Conservation (phyloP, 2,888 invertebrate genomes). For the Eristalinus aeneus region DNA sequence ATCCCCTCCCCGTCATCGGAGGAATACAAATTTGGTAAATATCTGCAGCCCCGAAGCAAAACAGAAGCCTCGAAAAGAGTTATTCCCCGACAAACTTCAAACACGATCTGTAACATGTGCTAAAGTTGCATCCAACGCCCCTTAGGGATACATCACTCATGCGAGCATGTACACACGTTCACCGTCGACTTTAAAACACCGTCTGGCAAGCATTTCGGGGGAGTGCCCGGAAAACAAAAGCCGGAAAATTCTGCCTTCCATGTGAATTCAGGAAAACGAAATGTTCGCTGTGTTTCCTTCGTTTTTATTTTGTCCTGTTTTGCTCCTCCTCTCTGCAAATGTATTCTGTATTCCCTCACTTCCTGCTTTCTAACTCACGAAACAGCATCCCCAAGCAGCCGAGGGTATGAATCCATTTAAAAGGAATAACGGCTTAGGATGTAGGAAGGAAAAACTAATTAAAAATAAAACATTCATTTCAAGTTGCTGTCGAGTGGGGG, state of each 20-base stretch:
- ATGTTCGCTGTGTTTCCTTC: slow-evolving; percentile 1
- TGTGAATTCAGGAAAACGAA: slow-evolving; percentile 37
- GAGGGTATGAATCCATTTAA: slow-evolving; percentile 15
- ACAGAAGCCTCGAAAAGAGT: background rate
- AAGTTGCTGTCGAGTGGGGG: slow-evolving; percentile 24
- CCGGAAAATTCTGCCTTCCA: slow-evolving; percentile 44
- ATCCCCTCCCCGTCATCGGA: background rate
- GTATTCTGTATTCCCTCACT: slow-evolving; percentile 28
- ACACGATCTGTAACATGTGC: slow-evolving; percentile 36
- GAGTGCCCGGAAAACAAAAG: slow-evolving; percentile 35
- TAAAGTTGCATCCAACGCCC: slow-evolving; percentile 15
- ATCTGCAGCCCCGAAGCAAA: slow-evolving; percentile 18
- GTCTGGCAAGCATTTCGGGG: slow-evolving; percentile 18
- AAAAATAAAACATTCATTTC: slow-evolving; percentile 70
- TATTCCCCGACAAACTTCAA: slow-evolving; percentile 22
- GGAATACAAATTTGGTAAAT: background rate
- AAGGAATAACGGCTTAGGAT: slow-evolving; percentile 19
- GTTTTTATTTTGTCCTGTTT: background rate
- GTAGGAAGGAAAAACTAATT: slow-evolving; percentile 63
- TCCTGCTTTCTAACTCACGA: background rate
- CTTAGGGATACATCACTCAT: background rate
- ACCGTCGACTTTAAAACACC: background rate
- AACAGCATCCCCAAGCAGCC: background rate
- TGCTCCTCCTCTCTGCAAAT: slow-evolving; percentile 21
- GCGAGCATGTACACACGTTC: background rate